A percentile compares a stretch with the other conserved stretches of the same genome.
Conservation (phyloP, 2,113 vertebrate species). For the Puffinus mauretanicus region DNA sequence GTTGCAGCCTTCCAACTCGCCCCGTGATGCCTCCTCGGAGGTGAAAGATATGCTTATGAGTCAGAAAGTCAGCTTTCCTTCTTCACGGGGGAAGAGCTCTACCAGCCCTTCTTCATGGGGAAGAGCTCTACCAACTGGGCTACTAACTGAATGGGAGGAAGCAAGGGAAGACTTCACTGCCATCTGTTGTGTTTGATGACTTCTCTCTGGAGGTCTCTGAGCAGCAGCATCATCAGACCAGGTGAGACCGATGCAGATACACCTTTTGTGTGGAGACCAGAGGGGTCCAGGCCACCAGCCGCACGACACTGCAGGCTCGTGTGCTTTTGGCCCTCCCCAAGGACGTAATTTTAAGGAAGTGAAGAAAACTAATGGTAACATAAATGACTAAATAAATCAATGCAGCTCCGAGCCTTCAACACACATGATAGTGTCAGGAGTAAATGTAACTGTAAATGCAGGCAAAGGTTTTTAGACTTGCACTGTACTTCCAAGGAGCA, state of each 20-base stretch:
- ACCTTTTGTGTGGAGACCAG: neutral
- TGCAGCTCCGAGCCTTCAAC: neutral
- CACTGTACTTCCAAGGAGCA: neutral
- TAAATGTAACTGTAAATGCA: neutral
- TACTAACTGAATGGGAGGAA: neutral
- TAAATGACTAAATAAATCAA: neutral
- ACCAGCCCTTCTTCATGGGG: neutral
- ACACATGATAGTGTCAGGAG: rapidly evolving
- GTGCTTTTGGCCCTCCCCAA: neutral
- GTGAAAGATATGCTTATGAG: neutral
- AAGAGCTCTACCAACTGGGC: neutral
- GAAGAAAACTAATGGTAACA: neutral
- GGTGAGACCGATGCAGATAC: neutral
- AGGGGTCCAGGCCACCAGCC: neutral
- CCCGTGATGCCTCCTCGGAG: rapidly evolving
- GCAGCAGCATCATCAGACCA: neutral
- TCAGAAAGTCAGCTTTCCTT: neutral
- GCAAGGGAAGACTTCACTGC: neutral
- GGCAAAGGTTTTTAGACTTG: neutral
- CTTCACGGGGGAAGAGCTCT: neutral
- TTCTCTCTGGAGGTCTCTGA: neutral
- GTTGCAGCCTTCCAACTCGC: neutral
- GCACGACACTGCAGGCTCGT: neutral
- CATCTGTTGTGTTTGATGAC: neutral
- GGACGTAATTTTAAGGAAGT: neutral